A percentile compares a stretch with the other conserved stretches of the same genome.
Conservation (phyloP, 2,797 vertebrate genomes). For the Serranus cabrilla region DNA sequence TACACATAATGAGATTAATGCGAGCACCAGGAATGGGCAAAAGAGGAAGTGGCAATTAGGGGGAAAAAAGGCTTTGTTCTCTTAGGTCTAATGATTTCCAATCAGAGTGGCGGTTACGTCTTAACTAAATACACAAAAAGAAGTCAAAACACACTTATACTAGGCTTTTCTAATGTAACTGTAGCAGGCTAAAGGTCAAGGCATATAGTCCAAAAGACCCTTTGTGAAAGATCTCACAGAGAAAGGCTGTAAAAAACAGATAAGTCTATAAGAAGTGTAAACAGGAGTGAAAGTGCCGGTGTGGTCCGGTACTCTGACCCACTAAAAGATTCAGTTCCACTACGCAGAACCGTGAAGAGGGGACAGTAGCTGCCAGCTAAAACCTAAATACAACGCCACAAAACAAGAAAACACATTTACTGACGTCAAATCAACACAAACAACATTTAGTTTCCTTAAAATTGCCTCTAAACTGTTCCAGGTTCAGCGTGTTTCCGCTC, state of each 20-base stretch:
- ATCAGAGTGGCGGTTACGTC: not conserved
- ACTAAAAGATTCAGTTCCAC: no score
- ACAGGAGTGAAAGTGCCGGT: no score
- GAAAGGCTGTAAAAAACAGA: not conserved
- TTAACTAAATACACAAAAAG: slow-evolving; percentile 9
- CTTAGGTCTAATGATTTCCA: slow-evolving; percentile 7
- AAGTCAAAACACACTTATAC: slow-evolving; percentile 3
- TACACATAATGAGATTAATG: slow-evolving; percentile 39
- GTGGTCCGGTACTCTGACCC: no score
- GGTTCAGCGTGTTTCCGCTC: no score
- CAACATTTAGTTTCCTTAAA: no score
- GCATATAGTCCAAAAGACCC: not conserved
- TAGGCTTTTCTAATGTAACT: not conserved
- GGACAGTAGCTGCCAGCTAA: no score
- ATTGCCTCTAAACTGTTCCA: no score
- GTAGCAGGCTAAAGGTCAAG: not conserved
- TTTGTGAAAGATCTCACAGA: not conserved
- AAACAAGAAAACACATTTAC: no score
- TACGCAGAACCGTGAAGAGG: no score
- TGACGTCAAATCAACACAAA: no score
- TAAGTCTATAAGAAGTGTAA: not conserved
- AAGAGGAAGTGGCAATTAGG: slow-evolving; percentile 23
- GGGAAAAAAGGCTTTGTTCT: slow-evolving; percentile 20
- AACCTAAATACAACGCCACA: no score
- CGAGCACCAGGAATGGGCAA: slow-evolving; percentile 18